phyloP scores from a whole-genome alignment of 2,888 invertebrate species.

The Scaptomyza parva region DNA sequence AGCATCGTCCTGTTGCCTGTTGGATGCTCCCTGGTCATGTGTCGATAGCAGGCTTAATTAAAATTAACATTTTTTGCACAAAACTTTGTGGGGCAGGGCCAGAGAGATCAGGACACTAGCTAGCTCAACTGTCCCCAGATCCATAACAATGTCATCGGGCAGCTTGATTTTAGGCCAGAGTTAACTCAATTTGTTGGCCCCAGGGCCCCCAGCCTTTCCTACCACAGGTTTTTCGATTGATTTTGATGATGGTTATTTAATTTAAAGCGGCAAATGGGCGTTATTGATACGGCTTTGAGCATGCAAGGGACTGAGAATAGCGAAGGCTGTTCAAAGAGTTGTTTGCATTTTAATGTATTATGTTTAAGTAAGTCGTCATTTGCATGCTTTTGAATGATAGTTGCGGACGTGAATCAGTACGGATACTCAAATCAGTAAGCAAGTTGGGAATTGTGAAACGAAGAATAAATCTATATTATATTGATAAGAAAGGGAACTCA shows the following conservation, averaged over 20 bases:
- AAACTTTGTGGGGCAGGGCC: conserved; percentile 55
- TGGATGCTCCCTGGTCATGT: conserved; percentile 45
- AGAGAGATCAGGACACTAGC: conserved; percentile 36
- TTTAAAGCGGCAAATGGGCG: conserved; percentile 75
- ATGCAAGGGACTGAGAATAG: conserved; percentile 7
- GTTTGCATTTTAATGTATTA: not conserved
- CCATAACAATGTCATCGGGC: conserved; percentile 59
- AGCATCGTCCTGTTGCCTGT: conserved; percentile 34
- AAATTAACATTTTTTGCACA: conserved; percentile 79
- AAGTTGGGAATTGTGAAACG: too few species aligned
- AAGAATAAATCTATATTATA: too few species aligned
- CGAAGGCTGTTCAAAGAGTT: conserved; percentile 29
- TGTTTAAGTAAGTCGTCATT: not conserved
- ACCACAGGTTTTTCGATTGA: conserved; percentile 60
- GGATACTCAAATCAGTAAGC: too few species aligned
- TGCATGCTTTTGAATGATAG: too few species aligned
- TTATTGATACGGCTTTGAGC: conserved; percentile 71
- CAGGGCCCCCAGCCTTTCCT: not conserved
- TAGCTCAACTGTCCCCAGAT: not conserved
- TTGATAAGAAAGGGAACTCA: too few species aligned
- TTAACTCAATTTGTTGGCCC: conserved; percentile 74
- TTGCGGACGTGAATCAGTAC: too few species aligned
- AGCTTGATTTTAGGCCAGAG: conserved; percentile 74
- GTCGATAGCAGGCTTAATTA: conserved; percentile 80
- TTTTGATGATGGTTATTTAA: conserved; percentile 79